Evolutionary conservation across 2,113 vertebrate species (phyloP), one percentile per base, ranked within the genome.

Genomic region (Thalassarche chlororhynchos): DNA sequence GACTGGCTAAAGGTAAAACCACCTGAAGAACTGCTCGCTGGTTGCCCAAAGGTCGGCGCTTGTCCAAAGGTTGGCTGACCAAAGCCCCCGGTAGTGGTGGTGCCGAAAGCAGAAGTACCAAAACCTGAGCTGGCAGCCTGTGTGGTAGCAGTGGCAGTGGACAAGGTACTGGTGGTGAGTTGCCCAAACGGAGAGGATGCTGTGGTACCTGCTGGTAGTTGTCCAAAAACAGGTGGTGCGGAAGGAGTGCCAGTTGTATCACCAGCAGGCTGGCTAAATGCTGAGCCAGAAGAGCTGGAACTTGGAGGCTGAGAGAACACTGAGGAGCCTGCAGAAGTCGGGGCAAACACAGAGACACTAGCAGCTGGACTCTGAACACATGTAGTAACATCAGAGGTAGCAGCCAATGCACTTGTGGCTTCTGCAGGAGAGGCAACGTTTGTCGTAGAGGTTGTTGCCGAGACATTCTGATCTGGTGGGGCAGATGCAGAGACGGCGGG

Each of bases 41-140:
- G 96, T 84, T 99, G 99, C 55, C 99, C 99, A 4, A 99, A 99
- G 49, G 98, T 96, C 1, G 98, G 97, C 5, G 97, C 74, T 94
- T 99, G 99, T 6, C 99, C 99, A 49, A 99, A 99, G 1, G 98
- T 47, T 0, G 99, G 95, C 72, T 99, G 99, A 13, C 98, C 98
- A 51, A 99, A 99, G 52, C 97, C 98, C 2, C 97, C 79, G 0
- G 98, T 74, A 7, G 97, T 90, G 6, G 98, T 74, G 25, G 98
- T 21, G 31, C 98, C 98, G 2, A 99, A 99, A 5, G 97, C 95
- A 2, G 98, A 92, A 11, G 98, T 34, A 46, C 98, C 98, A 23
- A 99, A 99, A 5, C 89, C 98, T 0, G 98, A 86, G 32, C 97
- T 84, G 60, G 97, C 94, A 81, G 76, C 91, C 13, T 93, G 97